A percentile compares a stretch with the other conserved stretches of the same genome.
Conservation (phyloP, 2,888 invertebrate species). For the Saturnia japonica region DNA sequence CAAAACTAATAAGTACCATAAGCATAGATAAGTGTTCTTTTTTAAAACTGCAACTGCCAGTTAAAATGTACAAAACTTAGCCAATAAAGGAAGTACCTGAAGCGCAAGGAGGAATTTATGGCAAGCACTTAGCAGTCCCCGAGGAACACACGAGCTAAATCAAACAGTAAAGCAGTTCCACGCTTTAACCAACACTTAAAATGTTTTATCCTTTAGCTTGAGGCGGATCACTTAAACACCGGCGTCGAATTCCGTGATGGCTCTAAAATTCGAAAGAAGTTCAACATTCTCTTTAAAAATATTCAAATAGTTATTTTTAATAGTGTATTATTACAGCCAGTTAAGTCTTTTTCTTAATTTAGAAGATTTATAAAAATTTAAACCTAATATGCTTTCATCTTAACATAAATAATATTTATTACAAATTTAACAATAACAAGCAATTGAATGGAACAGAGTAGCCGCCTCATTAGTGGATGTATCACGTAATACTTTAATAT, state of each 20-base stretch:
- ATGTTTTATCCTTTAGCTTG: constrained; percentile 16
- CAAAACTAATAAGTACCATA: neutral
- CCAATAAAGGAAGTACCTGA: constrained; percentile 66
- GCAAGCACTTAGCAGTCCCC: constrained; percentile 67
- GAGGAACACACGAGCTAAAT: constrained; percentile 51
- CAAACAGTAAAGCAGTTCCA: constrained; percentile 35
- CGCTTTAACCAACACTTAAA: constrained; percentile 32
- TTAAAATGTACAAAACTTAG: constrained; percentile 7
- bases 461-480: too few relatives aligned
- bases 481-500: too few relatives aligned
- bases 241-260: neutral
- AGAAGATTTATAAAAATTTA: too few relatives aligned
- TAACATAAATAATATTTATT: too few relatives aligned
- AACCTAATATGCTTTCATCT: too few relatives aligned
- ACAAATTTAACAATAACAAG: too few relatives aligned
- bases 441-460: too few relatives aligned
- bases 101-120: constrained; percentile 66
- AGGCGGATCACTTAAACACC: neutral
- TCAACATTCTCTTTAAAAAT: too few relatives aligned
- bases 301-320: neutral
- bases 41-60: neutral
- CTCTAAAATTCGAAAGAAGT: neutral
- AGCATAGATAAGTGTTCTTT: neutral
- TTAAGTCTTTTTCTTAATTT: too few relatives aligned
- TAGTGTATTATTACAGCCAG: too few relatives aligned